Base-by-base conservation (phyloP, 2,888 invertebrate species). In the Epinotia brunnichana region DNA sequence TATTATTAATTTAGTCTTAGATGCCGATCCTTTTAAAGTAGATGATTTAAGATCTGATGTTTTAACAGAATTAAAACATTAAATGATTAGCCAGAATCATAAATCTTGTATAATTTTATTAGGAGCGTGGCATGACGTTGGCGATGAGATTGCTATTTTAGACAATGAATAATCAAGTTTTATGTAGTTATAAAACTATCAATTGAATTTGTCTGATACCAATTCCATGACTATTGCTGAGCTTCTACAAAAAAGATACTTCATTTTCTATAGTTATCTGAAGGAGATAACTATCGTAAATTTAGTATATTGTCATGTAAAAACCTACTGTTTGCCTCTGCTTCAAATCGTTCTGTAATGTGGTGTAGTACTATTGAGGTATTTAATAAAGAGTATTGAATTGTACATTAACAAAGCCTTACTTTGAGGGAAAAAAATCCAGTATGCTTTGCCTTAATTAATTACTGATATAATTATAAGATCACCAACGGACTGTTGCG, bases 401-500 rank as follows among this genome's bases (percentile, higher is more conserved):
- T 35, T 29, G 29, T 29, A 29, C 29, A 29, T 29, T 15, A 3
- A 44, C 15, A 2, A 48, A 48, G n/a, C 35, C 35, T 41, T 41
- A 48, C 5, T 48, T 48, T n/a, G 1, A 48, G 5, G 2, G 48
- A 5, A 15, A 5, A 15, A 2, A 13, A 3, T n/a, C n/a, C n/a
- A 48, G 15, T 48, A 5, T 48, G 48, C 44, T 48, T n/a, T n/a
- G 48, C n/a, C 5, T 48, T 13, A 15, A 5, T 48, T 48, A n/a
- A 48, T 48, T 48, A 48, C n/a, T 48, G n/a, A 7, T 48, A 2
- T 13, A n/a, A 48, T 48, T n/a, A 48, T 48, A 48, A 48, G n/a
- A 48, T 48, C 7, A n/a, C 48, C 13, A 48, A n/a, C 67, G 66
- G n/a, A 61, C 71, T 53, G 66, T 71, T 17, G 71, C 66, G 61